Percentiles rank a stretch among this genome's conserved stretches.
phyloP scores from a whole-genome alignment of 2,888 invertebrate species.

The Pyrrhosoma nymphula region DNA sequence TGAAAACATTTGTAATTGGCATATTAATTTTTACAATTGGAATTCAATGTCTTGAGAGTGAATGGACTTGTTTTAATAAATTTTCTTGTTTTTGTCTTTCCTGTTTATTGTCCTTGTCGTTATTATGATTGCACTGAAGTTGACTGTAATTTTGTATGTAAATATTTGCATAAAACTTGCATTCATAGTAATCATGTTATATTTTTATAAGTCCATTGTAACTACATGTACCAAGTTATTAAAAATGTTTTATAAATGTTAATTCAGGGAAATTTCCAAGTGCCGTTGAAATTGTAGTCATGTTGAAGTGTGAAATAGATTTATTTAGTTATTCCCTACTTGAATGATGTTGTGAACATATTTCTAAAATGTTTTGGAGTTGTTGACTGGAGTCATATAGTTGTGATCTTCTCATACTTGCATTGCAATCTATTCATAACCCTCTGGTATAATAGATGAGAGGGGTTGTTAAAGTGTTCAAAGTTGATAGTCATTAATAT shows the following conservation, averaged over 20 bases:
- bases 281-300: constrained; percentile 53
- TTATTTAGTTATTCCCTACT: constrained; percentile 50
- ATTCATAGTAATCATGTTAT: constrained; percentile 38
- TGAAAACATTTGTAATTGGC: neutral
- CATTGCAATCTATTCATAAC: neutral
- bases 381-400: constrained; percentile 7
- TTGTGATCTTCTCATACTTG: neutral
- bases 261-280: constrained; percentile 59
- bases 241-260: constrained; percentile 52
- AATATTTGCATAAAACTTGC: constrained; percentile 14
- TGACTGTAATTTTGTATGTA: constrained; percentile 45
- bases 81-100: neutral
- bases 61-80: neutral
- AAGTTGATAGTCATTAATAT: constrained; percentile 9
- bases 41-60: neutral
- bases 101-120: neutral
- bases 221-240: neutral
- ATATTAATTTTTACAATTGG: neutral
- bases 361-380: constrained; percentile 56
- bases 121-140: neutral
- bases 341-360: constrained; percentile 54
- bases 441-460: neutral
- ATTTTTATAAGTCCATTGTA: constrained; percentile 58
- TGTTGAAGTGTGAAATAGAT: constrained; percentile 56
- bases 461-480: neutral